phyloP scores from a whole-genome alignment of 1,140 invertebrate genomes.

The Euschistus heros region DNA sequence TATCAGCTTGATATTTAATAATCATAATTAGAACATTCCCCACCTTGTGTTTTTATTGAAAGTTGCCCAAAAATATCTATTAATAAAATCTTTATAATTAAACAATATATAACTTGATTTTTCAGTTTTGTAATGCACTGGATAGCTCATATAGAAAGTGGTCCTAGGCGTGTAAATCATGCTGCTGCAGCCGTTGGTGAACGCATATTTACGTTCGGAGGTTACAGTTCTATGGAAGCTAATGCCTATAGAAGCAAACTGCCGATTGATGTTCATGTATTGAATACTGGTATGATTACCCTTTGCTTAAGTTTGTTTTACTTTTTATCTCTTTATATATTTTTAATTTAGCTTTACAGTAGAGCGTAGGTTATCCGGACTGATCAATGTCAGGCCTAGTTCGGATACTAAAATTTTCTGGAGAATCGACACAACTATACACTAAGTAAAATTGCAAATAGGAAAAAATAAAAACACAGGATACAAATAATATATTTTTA shows the following conservation, averaged over 20 bases:
- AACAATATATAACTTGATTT: neutral
- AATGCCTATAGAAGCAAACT: slow-evolving; percentile 55
- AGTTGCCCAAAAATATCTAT: too few species aligned
- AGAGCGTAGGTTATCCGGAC: neutral
- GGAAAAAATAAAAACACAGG: too few species aligned
- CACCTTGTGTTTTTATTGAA: too few species aligned
- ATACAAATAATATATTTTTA: too few species aligned
- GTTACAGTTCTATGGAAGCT: slow-evolving; percentile 72
- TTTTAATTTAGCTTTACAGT: neutral
- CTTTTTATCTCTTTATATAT: too few species aligned
- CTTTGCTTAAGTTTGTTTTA: neutral
- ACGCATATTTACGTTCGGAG: slow-evolving; percentile 82
- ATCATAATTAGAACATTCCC: too few species aligned
- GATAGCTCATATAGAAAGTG: slow-evolving; percentile 73
- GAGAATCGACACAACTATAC: too few species aligned
- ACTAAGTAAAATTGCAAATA: too few species aligned
- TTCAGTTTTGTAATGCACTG: slow-evolving; percentile 39
- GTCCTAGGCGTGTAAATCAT: slow-evolving; percentile 74
- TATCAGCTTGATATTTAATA: too few species aligned
- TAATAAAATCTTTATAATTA: too few species aligned
- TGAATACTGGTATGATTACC: slow-evolving; percentile 66
- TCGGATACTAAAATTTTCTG: neutral
- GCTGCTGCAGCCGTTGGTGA: slow-evolving; percentile 72
- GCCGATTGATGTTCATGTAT: slow-evolving; percentile 78
- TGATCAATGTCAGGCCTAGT: too few species aligned